Evolutionary conservation across 2,888 invertebrate genomes (phyloP), one percentile per base, ranked within the genome.

Genomic region (Acleris cristana): DNA sequence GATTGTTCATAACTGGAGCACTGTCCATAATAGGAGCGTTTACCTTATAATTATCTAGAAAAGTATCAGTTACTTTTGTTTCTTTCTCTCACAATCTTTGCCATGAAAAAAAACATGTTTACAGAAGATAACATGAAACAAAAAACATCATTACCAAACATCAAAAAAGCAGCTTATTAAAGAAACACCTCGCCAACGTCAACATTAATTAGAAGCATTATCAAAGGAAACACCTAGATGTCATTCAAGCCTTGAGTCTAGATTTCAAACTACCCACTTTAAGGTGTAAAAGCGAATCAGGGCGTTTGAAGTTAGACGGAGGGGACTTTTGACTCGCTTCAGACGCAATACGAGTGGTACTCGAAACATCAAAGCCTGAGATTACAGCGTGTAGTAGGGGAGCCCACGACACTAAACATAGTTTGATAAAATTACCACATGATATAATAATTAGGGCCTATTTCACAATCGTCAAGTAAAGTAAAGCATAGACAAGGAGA

Each of bases 201-300:
- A 52, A 53, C 51, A 55, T 49, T 65, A 63, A 65, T 65, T 64
- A 61, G 57, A 12, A 54, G 16, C 19, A 21, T 53, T 51, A 45
- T 72, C 70, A 73, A 76, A 74, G 71, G 67, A 61, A 65, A 68
- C 55, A 63, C 61, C 73, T 69, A 76, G 73, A 72, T 76, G 71
- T 45, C 62, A 57, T 69, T 60, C 53, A 52, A 58, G 61, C 64
- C 59, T 67, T 52, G 49, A 66, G 56, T 64, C 69, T 64, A 64
- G 66, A 57, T 64, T 61, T 51, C 66, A 54, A 64, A 71, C 73
- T 79, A 79, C 79, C 82, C 84, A 79, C 84, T 83, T 77, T 74
- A 84, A 88, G 88, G 88, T 85, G 89, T 88, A 88, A 89, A 89
- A 80, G 89, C 87, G 84, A 87, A 88, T 87, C 88, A 83, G 81